Base-by-base conservation (phyloP, 1,140 invertebrate genomes). In the Pteromalus puparum region DNA sequence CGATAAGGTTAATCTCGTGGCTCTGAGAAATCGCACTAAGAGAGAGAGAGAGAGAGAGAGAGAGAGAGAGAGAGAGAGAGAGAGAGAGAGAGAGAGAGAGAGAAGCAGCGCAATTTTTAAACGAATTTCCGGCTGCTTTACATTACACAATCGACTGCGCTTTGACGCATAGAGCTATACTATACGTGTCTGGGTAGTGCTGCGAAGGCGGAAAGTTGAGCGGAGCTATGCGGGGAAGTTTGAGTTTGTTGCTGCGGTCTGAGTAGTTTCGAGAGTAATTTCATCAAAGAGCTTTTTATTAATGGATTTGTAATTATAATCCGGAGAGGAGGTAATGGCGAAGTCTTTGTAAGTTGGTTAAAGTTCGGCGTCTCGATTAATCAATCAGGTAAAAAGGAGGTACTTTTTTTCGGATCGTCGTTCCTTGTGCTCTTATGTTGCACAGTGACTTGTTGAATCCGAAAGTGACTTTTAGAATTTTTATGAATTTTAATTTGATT, bases 1-100 rank as follows among this genome's bases (percentile, higher is more conserved):
- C 72, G 81, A 82, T 82, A 82, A 82, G 48, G 72, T 53, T 82
- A 82, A 75, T 82, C 81, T 75, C 12, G 34, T n/a, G 78, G 34
- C n/a, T 46, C 65, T 18, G 38, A 48, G 67, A 70, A 46, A 24
- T 70, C 42, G 67, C n/a, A n/a, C n/a, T n/a, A n/a, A n/a, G 21
- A n/a, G 53, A 61, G 53, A 18, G n/a, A 5, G 48, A 53, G 48
- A 48, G 21, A n/a, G 53, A 61, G 53, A 18, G n/a, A 5, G 48
- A 53, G 48, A 48, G 21, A n/a, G 53, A 61, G 53, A 18, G n/a
- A 5, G 48, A 53, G 48, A 48, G 21, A n/a, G 53, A 61, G 53
- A 18, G n/a, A 5, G 48, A 53, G 48, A 48, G 21, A n/a, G 53
- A 61, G 21, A n/a, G 53, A 61, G 53, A 18, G n/a, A 5, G 48